Percentiles rank a stretch among this genome's conserved stretches.
phyloP scores from a whole-genome alignment of 2,797 vertebrate genomes.

The Vespertilio murinus region DNA sequence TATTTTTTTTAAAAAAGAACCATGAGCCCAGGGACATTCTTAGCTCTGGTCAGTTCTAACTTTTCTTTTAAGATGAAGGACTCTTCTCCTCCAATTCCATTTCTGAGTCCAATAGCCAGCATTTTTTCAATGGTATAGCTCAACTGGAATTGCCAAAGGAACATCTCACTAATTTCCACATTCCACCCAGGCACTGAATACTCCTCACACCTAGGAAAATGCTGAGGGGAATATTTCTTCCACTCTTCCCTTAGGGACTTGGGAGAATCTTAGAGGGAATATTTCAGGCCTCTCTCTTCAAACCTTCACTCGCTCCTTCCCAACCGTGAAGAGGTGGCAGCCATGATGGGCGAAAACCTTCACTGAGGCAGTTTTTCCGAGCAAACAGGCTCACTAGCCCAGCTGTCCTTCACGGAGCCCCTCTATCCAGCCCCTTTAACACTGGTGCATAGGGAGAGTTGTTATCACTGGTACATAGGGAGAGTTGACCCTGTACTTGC shows the following conservation, averaged over 20 bases:
- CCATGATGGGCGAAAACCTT: accelerated
- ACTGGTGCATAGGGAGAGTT: accelerated
- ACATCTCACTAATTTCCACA: not conserved
- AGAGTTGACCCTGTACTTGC: not conserved
- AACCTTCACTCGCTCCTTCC: not conserved
- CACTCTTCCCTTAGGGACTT: not conserved
- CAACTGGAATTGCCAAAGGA: not conserved
- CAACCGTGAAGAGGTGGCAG: not conserved
- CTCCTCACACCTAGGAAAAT: not conserved
- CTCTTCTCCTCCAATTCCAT: not conserved
- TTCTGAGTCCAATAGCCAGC: not conserved
- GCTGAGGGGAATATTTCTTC: too few species aligned
- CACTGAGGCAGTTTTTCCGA: accelerated
- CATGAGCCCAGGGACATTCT: not conserved
- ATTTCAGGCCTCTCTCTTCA: not conserved
- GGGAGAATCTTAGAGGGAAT: not conserved
- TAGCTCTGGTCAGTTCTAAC: not conserved
- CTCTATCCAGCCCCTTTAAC: not conserved
- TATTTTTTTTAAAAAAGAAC: too few species aligned
- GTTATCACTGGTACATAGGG: not conserved
- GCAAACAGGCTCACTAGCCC: accelerated
- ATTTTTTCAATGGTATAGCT: not conserved
- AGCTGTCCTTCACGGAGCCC: not conserved
- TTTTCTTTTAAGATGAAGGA: not conserved
- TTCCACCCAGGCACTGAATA: not conserved